Evolutionary conservation across 53 echinoderm and acorn worm genomes (phyloP), one percentile per base, ranked within the genome.

Genomic region (Paracentrotus lividus): DNA sequence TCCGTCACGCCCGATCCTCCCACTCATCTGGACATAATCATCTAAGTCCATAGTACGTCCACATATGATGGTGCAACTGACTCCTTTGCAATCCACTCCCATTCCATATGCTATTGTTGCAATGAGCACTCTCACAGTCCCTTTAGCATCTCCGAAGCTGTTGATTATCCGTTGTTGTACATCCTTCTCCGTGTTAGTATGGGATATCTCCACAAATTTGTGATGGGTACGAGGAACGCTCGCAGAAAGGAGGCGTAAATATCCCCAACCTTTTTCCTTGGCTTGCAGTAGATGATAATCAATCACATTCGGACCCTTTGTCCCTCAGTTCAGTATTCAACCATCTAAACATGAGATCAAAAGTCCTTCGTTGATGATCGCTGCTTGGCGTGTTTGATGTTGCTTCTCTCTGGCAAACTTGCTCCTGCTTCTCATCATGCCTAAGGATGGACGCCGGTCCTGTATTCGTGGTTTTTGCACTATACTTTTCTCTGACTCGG

Each of bases 131-230:
- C 93, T 32, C 13, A 93, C 43, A 14, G 57, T 8, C 51, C 95
- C 95, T 90, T 81, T 69, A 21, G 34, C 0, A n/a, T 34, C 54
- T 0, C 66, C 49, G 55, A 94, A 91, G 23, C 69, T 91, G 5
- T 84, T 21, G 0, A 85, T 31, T 27, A 95, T 94, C 14, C 60
- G 75, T 13, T 94, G 58, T 59, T 95, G 94, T 8, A 94, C 64
- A 32, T 94, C 94, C 40, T 36, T n/a, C 58, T 95, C 94, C 3
- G 95, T 95, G 52, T 95, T 95, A 0, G 94, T 94, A 92, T 95
- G 95, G 21, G 58, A 95, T 94, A 95, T 95, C 21, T 95, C 43
- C 8, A 95, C 36, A 38, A 42, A 59, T 21, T 57, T 59, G 2
- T 23, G 65, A 0, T 61, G 64, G 13, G 13, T 61, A 4, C 13